Evolutionary conservation across 2,797 vertebrate genomes (phyloP).

Genomic region (Melanitta fusca): DNA sequence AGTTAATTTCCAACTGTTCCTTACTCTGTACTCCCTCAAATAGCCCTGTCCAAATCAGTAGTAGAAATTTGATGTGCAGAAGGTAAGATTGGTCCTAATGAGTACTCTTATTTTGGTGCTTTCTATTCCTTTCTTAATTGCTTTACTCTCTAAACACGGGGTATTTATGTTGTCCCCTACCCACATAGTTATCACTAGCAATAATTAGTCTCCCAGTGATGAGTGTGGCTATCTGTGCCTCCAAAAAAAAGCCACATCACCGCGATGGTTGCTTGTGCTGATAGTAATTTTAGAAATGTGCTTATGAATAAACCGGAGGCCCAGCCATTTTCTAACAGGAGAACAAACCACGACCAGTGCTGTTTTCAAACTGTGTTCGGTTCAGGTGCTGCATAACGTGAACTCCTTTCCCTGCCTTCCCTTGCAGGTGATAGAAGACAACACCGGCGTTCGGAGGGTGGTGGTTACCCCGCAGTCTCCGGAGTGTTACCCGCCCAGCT

Average conservation of each 20-base stretch:
- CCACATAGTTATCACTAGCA: conserved; percentile 31
- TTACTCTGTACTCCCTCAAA: rapidly evolving
- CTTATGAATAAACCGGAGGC: background rate
- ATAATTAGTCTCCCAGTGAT: background rate
- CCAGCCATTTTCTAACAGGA: background rate
- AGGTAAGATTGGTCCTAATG: background rate
- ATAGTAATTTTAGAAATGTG: conserved; percentile 55
- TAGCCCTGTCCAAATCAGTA: background rate
- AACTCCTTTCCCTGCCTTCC: conserved; percentile 21
- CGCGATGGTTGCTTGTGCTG: background rate
- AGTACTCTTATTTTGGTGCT: conserved; percentile 27
- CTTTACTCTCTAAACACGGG: conserved; percentile 41
- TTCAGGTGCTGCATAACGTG: background rate
- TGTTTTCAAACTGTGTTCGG: background rate
- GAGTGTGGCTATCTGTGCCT: conserved; percentile 26
- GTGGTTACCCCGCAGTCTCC: conserved; percentile 97
- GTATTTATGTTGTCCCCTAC: conserved; percentile 1
- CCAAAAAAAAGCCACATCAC: conserved; percentile 24
- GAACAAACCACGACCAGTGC: background rate
- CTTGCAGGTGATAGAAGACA: conserved; percentile 94
- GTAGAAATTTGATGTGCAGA: background rate
- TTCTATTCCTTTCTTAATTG: conserved; percentile 34
- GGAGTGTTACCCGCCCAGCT: conserved; percentile 95
- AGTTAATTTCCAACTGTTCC: background rate
- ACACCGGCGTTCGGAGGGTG: conserved; percentile 93